phyloP scores from a whole-genome alignment of 2,888 invertebrate genomes.

The Parnassius smintheus region DNA sequence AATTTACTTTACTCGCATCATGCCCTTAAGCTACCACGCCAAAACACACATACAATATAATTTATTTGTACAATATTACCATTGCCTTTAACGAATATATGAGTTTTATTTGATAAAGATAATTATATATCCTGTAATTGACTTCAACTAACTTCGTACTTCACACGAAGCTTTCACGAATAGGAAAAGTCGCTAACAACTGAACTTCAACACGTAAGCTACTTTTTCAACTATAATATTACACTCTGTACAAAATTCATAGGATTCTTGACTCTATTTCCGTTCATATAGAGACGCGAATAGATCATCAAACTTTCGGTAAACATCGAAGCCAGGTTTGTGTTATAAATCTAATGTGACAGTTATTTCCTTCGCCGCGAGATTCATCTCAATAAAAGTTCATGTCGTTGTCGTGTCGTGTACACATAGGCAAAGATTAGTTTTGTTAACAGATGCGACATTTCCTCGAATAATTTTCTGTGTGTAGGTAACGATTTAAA shows the following conservation, averaged over 20 bases:
- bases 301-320: background rate
- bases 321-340: constrained; percentile 6
- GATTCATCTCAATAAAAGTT: constrained; percentile 56
- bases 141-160: background rate
- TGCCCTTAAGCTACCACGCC: no score
- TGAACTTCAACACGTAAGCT: background rate
- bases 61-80: no score
- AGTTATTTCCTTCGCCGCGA: constrained; percentile 33
- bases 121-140: no score
- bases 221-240: background rate
- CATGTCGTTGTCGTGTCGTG: constrained; percentile 40
- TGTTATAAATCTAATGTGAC: constrained; percentile 28
- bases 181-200: background rate
- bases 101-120: no score
- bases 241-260: background rate
- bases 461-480: background rate
- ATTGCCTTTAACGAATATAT: no score
- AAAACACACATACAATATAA: no score
- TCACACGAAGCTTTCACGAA: background rate
- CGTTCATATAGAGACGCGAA: background rate
- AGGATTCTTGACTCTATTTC: background rate
- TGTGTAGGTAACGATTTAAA: background rate
- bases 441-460: background rate
- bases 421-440: constrained; percentile 40
- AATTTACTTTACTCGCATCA: no score